Evolutionary conservation across 2,888 invertebrate genomes (phyloP).

Genomic region (Mylabris sibirica): DNA sequence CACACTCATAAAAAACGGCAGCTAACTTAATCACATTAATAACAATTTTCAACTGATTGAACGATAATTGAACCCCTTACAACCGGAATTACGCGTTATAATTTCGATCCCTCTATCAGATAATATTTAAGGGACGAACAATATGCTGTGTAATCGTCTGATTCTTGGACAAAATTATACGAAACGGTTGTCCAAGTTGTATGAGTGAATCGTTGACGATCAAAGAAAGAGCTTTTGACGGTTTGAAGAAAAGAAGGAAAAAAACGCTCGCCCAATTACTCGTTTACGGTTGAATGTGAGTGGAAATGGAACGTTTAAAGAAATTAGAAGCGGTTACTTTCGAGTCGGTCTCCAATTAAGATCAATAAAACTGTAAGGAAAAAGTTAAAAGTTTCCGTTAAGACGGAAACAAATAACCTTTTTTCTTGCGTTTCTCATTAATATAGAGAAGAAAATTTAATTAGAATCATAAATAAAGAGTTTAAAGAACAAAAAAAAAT

Average conservation of each 20-base stretch:
- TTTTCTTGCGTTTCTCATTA: not conserved
- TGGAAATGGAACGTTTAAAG: not conserved
- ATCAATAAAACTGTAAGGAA: not conserved
- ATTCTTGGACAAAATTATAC: no score
- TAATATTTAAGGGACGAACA: no score
- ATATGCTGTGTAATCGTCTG: no score
- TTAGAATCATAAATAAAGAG: not conserved
- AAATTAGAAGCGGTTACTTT: conserved; percentile 6
- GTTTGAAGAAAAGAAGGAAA: not conserved
- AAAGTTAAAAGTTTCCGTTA: not conserved
- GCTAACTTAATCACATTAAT: no score
- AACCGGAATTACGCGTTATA: no score
- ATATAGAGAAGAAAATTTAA: not conserved
- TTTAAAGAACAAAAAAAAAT: not conserved
- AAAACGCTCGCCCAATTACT: not conserved
- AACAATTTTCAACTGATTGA: not conserved
- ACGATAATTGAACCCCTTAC: not conserved
- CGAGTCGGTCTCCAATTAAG: not conserved
- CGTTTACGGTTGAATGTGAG: not conserved
- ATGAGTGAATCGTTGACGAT: no score
- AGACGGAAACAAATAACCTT: not conserved
- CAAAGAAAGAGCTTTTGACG: no score
- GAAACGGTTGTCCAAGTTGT: no score
- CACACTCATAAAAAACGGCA: not conserved
- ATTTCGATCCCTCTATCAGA: no score